These are phyloP conservation scores for Synanceia verrucosa DNA, from an alignment of 2,797 vertebrate species.

Conservation along the genomic window DNA sequence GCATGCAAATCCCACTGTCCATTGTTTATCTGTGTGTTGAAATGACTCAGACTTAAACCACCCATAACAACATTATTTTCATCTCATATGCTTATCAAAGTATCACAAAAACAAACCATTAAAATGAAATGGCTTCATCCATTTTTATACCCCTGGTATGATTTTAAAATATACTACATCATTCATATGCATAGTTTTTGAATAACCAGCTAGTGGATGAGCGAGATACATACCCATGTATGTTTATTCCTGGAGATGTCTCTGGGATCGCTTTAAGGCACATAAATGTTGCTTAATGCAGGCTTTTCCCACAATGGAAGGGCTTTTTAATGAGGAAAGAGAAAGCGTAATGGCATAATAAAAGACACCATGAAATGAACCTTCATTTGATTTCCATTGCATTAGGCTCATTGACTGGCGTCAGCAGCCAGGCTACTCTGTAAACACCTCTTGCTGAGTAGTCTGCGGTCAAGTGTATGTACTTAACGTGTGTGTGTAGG, in stretches of 20 bases:
- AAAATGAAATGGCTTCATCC: conserved; percentile 3
- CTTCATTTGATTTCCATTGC: conserved; percentile 83
- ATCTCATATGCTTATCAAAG: conserved; percentile 16
- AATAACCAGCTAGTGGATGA: conserved; percentile 30
- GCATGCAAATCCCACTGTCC: not conserved
- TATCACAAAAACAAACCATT: conserved; percentile 7
- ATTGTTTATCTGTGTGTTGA: not conserved
- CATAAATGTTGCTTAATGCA: conserved; percentile 59
- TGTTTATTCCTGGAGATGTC: conserved; percentile 33
- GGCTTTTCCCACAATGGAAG: conserved; percentile 44
- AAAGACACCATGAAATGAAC: conserved; percentile 77
- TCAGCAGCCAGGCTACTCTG: conserved; percentile 72
- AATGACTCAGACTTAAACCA: conserved; percentile 7
- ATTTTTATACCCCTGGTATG: conserved; percentile 9
- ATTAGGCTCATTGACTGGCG: conserved; percentile 77
- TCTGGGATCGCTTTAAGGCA: conserved; percentile 33
- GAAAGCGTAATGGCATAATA: conserved; percentile 82
- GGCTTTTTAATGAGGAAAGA: conserved; percentile 74
- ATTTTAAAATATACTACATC: conserved; percentile 6
- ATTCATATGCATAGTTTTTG: conserved; percentile 18
- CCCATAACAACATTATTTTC: not conserved
- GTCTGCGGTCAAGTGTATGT: conserved; percentile 38
- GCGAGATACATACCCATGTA: conserved; percentile 33
- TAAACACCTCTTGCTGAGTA: conserved; percentile 68
- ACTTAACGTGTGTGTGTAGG: conserved; percentile 23